Percentiles rank a stretch among this genome's conserved stretches.
Conservation (phyloP, 2,888 invertebrate genomes). For the Hedychridium roseum region DNA sequence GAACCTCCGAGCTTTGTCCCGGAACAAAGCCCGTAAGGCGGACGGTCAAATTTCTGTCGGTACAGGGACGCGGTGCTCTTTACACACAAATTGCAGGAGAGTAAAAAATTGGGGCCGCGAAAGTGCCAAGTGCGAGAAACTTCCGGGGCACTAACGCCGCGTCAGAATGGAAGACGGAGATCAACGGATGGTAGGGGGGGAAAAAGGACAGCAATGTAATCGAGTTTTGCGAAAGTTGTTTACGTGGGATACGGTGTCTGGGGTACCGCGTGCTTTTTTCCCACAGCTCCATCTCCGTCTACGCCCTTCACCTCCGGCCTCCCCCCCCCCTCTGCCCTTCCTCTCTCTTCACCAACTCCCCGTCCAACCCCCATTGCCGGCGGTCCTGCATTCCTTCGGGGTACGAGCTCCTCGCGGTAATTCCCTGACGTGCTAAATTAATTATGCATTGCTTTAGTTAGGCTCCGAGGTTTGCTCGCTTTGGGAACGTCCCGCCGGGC, state of each 20-base stretch:
- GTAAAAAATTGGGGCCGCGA: too few species aligned
- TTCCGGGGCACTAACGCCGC: constrained; percentile 31
- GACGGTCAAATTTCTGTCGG: too few species aligned
- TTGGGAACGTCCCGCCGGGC: constrained; percentile 5
- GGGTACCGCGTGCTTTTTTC: constrained; percentile 27
- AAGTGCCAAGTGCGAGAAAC: too few species aligned
- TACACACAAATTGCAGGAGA: too few species aligned
- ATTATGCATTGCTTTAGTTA: constrained; percentile 36
- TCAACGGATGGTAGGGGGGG: constrained; percentile 32
- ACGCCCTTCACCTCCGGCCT: background rate
- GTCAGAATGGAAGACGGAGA: constrained; percentile 43
- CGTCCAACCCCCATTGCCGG: background rate
- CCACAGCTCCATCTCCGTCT: background rate
- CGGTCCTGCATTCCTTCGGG: too few species aligned
- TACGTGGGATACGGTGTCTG: constrained; percentile 23
- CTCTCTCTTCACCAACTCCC: constrained; percentile 1
- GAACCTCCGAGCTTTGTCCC: too few species aligned
- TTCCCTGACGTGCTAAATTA: constrained; percentile 35
- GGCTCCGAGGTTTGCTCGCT: constrained; percentile 24
- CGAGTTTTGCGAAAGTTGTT: constrained; percentile 40
- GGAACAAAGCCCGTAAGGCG: too few species aligned
- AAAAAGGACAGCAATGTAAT: constrained; percentile 40
- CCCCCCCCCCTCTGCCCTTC: background rate
- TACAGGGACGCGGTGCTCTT: too few species aligned
- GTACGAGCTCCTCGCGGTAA: constrained; percentile 16